Base-by-base conservation (phyloP, 2,797 vertebrate genomes). In the Chelon labrosus region DNA sequence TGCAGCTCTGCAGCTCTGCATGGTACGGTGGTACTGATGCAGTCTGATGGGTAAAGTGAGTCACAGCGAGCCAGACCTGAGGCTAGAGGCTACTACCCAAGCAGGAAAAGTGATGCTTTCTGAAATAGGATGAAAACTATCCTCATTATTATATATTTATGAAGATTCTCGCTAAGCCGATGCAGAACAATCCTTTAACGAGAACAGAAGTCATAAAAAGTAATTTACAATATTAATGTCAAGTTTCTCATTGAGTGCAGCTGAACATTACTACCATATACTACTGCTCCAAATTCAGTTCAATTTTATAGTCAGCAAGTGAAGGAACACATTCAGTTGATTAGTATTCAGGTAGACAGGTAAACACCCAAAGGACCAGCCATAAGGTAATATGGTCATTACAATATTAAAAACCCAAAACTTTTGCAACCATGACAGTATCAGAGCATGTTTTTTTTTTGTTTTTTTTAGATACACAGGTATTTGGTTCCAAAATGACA, bases 401-500 rank as follows among this genome's bases (percentile, higher is more conserved):
- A 59, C 39, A 62, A 62, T 55, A 20, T 65, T 25, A 65, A 61
- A 51, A 66, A 50, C 19, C 16, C 58, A 44, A 11, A 73, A 57
- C 13, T 1, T 70, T 39, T 61, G 58, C 54, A 49, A 27, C 54
- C 17, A 14, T 19, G 53, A 27, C 69, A 69, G 35, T 19, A 17
- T 55, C 8, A 55, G 25, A 59, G 42, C 55, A 41, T 57, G 10
- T 9, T 35, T 16, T 76, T 47, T 17, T 42, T 58, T 16, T 8
- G 10, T 56, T 9, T 41, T 65, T 35, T 75, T 68, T 19, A 17
- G 4, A 54, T 51, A n/a, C 42, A 35, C 52, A 61, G 57, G 25
- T 70, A 53, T 52, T 58, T 73, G 70, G 27, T 62, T 65, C 25
- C n/a, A 61, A 44, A 58, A 38, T 51, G 63, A 77, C 70, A 81